Percentiles rank a stretch among this genome's conserved stretches.
Conservation (phyloP, 2,113 vertebrate species). For the Pollimyrus isidori region DNA sequence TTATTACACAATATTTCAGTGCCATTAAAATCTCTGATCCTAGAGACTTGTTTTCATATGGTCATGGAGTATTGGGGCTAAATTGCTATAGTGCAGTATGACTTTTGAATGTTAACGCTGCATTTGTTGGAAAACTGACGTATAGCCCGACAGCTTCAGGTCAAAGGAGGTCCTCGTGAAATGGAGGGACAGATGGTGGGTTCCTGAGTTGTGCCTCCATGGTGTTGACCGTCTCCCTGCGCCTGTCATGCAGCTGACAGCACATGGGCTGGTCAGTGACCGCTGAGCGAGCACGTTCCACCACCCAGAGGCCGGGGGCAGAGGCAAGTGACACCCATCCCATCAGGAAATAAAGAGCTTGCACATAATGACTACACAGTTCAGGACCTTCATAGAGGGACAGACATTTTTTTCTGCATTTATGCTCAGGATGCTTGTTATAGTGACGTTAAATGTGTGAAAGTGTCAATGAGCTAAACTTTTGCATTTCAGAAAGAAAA, state of each 20-base stretch:
- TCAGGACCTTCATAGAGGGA: neutral
- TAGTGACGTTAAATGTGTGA: neutral
- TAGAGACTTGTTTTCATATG: neutral
- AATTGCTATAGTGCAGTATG: neutral
- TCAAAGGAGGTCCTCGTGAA: slow-evolving; percentile 12
- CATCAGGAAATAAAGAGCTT: neutral
- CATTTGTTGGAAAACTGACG: slow-evolving; percentile 10
- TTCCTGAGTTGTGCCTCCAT: neutral
- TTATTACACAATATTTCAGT: neutral
- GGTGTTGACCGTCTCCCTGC: neutral
- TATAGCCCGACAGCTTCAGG: slow-evolving; percentile 9
- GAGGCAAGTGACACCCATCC: slow-evolving; percentile 7
- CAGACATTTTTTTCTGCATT: neutral
- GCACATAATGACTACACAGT: neutral
- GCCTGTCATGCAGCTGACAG: slow-evolving; percentile 16
- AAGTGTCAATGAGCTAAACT: neutral
- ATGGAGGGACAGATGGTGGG: slow-evolving; percentile 21
- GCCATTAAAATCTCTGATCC: neutral
- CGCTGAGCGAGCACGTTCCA: neutral
- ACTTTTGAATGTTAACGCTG: slow-evolving; percentile 2
- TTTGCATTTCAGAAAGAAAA: neutral
- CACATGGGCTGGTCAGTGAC: neutral
- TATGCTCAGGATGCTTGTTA: neutral
- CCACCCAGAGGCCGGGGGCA: neutral
- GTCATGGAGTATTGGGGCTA: neutral